These are phyloP conservation scores for Acropora yongei DNA, from an alignment of 64 coral and sea anemone genomes.

Conservation along the genomic window DNA sequence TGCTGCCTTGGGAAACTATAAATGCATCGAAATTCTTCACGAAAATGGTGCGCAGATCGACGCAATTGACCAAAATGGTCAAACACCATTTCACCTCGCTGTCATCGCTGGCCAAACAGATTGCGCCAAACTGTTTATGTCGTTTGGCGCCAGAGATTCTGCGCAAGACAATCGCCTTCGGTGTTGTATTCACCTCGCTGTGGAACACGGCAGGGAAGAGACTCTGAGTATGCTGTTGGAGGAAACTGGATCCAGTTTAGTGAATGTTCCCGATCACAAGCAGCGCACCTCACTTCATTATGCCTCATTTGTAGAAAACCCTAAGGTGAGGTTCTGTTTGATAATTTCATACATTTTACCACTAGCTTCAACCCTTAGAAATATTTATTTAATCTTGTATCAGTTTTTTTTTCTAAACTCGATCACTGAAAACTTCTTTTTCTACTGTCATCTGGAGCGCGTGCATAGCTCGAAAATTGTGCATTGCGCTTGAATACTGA, in stretches of 20 bases:
- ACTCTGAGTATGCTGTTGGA: constrained; percentile 57
- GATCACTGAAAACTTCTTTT: no score
- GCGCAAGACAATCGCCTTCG: constrained; percentile 41
- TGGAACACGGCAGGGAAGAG: constrained; percentile 70
- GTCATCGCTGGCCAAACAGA: constrained; percentile 61
- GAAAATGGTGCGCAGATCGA: constrained; percentile 50
- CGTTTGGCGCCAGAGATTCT: constrained; percentile 62
- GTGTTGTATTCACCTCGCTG: constrained; percentile 82
- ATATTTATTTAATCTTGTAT: no score
- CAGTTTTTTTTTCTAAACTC: no score
- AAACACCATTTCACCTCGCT: constrained; percentile 75
- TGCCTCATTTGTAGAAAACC: constrained; percentile 53
- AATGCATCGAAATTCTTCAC: constrained; percentile 37
- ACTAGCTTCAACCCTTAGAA: no score
- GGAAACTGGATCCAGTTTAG: constrained; percentile 24
- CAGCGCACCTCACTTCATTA: constrained; percentile 83
- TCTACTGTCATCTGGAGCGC: no score
- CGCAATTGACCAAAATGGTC: constrained; percentile 40
- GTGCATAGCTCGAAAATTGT: no score
- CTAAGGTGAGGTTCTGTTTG: constrained; percentile 23
- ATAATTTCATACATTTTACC: neutral
- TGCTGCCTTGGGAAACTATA: constrained; percentile 1
- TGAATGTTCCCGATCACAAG: constrained; percentile 41
- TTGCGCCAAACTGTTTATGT: constrained; percentile 45
- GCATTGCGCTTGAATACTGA: no score